Evolutionary conservation across 1,140 invertebrate species (phyloP), one percentile per base, ranked within the genome.

Genomic region (Drosophila virilis): DNA sequence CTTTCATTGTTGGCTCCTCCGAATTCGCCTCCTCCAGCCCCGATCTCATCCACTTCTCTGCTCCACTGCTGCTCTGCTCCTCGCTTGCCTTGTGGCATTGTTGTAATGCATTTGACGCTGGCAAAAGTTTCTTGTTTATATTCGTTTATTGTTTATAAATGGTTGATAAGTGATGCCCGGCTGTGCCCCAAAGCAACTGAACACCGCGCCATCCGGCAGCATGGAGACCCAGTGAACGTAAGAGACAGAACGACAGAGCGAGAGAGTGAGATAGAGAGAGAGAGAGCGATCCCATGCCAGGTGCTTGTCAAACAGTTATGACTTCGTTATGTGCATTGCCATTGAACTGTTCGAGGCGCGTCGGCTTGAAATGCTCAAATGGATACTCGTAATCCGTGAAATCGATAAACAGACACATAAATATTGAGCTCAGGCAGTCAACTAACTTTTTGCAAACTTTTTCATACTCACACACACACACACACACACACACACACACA

Each of bases 101-200:
- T 86, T 85, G 67, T 82, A 88, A 82, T 86, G 82, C 83, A 86
- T 88, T 86, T 82, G 84, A 76, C 69, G 74, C 57, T 71, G 59
- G 66, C 57, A 65, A 77, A 85, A 85, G 82, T 86, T 86, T 86
- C 78, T 86, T 85, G 81, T 85, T 86, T 86, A 86, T 85, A 85
- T 86, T 86, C 82, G 82, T 78, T 86, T 86, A 86, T 86, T 86
- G 82, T 86, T 86, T 86, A 86, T 86, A 86, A 86, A 86, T 86
- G 83, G 83, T 78, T 88, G 82, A 86, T 86, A 86, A 86, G 82
- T 86, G 82, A 83, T 82, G 77, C 57, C 67, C 60, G 22, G 35
- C 46, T 59, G 50, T 43, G 48, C 35, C 48, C 71, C 46, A 43
- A 43, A 58, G 57, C 55, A 45, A 61, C 13, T 43, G 22, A 5